Conservation (phyloP, 1,140 invertebrate genomes). For the Caenorhabditis brenneri region DNA sequence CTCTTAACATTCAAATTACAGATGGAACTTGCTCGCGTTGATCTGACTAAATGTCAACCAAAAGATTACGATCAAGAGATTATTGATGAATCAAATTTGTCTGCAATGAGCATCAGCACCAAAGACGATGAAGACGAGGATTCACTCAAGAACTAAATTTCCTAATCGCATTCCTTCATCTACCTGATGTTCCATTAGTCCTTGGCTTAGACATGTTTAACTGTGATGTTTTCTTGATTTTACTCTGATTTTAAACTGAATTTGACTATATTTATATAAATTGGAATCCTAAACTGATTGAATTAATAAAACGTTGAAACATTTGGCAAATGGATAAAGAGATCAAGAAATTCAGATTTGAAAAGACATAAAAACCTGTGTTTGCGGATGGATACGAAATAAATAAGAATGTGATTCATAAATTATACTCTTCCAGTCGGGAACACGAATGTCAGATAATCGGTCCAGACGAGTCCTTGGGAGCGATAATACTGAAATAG, state of each 20-base stretch:
- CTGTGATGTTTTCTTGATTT: neutral
- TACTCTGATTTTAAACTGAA: neutral
- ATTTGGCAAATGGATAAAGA: neutral
- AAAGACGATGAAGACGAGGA: slow-evolving; percentile 38
- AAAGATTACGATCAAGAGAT: slow-evolving; percentile 56
- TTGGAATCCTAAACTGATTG: neutral
- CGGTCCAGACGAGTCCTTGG: slow-evolving; percentile 20
- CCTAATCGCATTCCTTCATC: neutral
- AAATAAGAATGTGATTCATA: too few species aligned
- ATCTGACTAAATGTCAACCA: slow-evolving; percentile 52
- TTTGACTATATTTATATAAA: neutral
- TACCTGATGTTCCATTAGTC: neutral
- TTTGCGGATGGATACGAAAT: neutral
- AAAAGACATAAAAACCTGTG: neutral
- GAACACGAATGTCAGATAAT: neutral
- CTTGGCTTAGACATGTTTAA: neutral
- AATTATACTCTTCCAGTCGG: slow-evolving; percentile 6
- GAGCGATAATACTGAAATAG: slow-evolving; percentile 15
- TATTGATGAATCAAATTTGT: slow-evolving; percentile 51
- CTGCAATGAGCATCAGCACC: slow-evolving; percentile 5
- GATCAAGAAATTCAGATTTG: too few species aligned
- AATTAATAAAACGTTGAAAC: neutral
- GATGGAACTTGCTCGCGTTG: slow-evolving; percentile 46
- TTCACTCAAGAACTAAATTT: neutral
- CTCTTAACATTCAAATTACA: neutral